Conservation (phyloP, 2,888 invertebrate genomes). For the Acanthosepion pharaonis region DNA sequence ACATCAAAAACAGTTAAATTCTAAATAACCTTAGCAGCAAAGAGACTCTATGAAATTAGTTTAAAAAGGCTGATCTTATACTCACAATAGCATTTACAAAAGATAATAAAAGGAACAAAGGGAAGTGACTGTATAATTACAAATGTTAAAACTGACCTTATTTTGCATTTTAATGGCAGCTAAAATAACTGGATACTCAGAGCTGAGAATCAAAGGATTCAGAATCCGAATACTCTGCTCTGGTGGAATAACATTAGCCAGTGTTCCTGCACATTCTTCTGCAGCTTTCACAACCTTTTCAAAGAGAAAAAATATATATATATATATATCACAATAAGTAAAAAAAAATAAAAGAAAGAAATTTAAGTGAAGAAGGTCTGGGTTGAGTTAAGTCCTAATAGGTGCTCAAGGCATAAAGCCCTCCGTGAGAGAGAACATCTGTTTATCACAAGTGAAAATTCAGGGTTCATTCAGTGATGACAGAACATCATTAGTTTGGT, state of each 20-base stretch:
- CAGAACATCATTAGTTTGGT: too few species aligned
- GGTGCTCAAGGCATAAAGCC: too few species aligned
- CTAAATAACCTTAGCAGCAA: too few species aligned
- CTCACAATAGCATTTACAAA: neutral
- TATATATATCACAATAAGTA: neutral
- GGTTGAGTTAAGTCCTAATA: too few species aligned
- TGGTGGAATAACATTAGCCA: constrained; percentile 87
- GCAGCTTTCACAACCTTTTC: constrained; percentile 86
- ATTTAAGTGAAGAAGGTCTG: neutral
- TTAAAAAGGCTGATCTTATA: too few species aligned
- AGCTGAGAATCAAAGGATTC: constrained; percentile 88
- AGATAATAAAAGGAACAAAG: neutral
- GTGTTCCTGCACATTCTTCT: constrained; percentile 85
- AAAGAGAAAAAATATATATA: neutral
- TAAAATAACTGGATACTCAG: constrained; percentile 88
- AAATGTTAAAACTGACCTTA: constrained; percentile 60
- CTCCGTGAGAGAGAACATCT: too few species aligned
- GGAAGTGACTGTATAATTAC: neutral
- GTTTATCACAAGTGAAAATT: too few species aligned
- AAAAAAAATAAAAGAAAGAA: neutral
- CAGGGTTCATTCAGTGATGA: too few species aligned
- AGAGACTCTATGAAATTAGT: too few species aligned
- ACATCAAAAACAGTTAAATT: too few species aligned
- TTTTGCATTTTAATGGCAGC: constrained; percentile 89
- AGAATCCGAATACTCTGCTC: constrained; percentile 85